Conservation (phyloP, 2,797 vertebrate species). For the Hirundo rustica region DNA sequence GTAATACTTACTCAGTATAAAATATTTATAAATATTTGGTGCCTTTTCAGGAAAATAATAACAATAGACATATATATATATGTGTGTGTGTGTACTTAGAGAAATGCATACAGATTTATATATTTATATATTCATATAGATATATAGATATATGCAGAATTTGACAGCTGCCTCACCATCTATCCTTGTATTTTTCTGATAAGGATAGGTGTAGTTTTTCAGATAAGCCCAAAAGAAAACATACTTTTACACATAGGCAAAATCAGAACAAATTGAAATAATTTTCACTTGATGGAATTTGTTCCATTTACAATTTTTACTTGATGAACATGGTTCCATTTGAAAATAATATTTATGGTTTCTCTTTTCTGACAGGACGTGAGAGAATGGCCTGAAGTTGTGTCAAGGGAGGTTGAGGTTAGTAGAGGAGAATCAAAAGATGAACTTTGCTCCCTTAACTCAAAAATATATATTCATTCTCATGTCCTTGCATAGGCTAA, state of each 20-base stretch:
- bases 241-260: not conserved
- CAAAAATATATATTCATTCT: not conserved
- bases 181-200: not conserved
- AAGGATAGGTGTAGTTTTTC: not conserved
- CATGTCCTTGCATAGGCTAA: not conserved
- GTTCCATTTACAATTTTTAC: not conserved
- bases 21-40: not conserved
- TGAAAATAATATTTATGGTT: not conserved
- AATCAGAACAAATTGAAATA: not conserved
- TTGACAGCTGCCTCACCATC: not conserved
- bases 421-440: not conserved
- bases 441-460: not conserved
- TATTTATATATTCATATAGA: too few relatives aligned
- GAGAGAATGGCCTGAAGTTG: not conserved
- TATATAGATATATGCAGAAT: not conserved
- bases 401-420: not conserved
- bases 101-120: not conserved
- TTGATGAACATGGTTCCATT: not conserved
- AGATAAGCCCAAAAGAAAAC: not conserved
- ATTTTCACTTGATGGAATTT: not conserved
- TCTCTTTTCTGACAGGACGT: not conserved
- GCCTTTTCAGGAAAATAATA: not conserved
- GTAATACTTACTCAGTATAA: not conserved
- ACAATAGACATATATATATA: not conserved
- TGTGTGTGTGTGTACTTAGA: not conserved